Evolutionary conservation across 1,140 invertebrate genomes (phyloP).

Genomic region (Aphelenchoides fujianensis): DNA sequence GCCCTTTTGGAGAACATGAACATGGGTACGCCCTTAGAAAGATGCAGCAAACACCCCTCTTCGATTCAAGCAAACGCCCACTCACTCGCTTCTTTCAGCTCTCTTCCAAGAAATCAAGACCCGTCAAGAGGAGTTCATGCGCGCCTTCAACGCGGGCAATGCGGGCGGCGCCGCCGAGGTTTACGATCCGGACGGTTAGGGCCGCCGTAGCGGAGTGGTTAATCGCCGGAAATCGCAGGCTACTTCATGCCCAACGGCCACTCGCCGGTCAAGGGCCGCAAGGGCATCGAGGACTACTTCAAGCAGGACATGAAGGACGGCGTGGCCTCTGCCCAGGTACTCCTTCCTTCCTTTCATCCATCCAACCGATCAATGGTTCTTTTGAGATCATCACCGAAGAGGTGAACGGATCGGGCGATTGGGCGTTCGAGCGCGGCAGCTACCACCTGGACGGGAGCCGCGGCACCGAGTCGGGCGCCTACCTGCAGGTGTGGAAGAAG

Average conservation of each 20-base stretch:
- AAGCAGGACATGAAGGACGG: constrained; percentile 61
- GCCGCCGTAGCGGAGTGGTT: too few species aligned
- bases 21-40: constrained; percentile 29
- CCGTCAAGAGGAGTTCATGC: constrained; percentile 61
- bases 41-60: too few species aligned
- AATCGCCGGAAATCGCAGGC: too few species aligned
- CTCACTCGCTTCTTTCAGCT: constrained; percentile 45
- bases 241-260: constrained; percentile 62
- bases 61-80: too few species aligned
- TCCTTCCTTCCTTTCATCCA: too few species aligned
- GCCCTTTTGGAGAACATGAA: constrained; percentile 42
- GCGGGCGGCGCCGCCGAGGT: constrained; percentile 50
- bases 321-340: constrained; percentile 48
- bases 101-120: constrained; percentile 62
- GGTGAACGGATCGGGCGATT: constrained; percentile 60
- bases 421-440: constrained; percentile 60
- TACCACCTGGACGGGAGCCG: constrained; percentile 50
- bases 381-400: constrained; percentile 61
- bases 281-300: constrained; percentile 59
- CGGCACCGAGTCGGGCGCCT: constrained; percentile 57
- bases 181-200: constrained; percentile 62
- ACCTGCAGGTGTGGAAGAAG: constrained; percentile 61
- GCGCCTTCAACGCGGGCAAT: constrained; percentile 59
- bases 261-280: constrained; percentile 56
- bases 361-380: too few species aligned